Base-by-base conservation (phyloP, 92 coral and sea anemone species). In the Epizoanthus illoricatus region DNA sequence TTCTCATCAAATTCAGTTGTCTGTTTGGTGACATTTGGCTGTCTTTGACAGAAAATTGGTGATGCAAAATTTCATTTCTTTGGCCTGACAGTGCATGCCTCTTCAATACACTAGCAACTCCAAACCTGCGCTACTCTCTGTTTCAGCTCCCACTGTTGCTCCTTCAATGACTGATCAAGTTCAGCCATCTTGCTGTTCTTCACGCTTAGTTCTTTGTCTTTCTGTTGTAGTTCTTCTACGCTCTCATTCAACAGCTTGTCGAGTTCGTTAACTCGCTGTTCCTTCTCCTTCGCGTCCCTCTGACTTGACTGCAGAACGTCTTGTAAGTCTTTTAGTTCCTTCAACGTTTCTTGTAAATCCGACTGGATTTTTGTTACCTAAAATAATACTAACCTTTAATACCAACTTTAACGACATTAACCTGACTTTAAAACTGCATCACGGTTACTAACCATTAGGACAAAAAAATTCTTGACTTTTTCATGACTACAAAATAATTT, bases 241-340 rank as follows among this genome's bases (percentile, higher is more conserved):
- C 99, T 97, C 79, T 93, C 92, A 76, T 93, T 97, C 88, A 97
- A 78, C 94, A 88, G 88, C 56, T 93, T 94, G 69, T 91, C 99
- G 36, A 97, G 87, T 84, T 93, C 97, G 58, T 76, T 90, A 59
- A 97, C 96, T 73, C 91, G 87, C 86, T 90, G 86, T 74, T 84
- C 93, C 39, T 97, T 93, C 71, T 91, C 98, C 55, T 91, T 84
- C 33, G 85, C 87, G 17, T 85, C 94, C 49, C 89, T 83, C 86
- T 93, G 92, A 60, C 94, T 93, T 11, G 92, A 85, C 79, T 91
- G 89, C 15, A 97, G 80, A 61, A 97, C 89, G 6, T 81, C 92
- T 84, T 97, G 93, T 39, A 97, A 84, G 66, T 89, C 86, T 66
- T 90, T 90, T 12, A 97, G 88, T 80, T 97, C 98, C 39, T 87